Evolutionary conservation across 2,888 invertebrate species (phyloP).

Genomic region (Epistrophe grossulariae): DNA sequence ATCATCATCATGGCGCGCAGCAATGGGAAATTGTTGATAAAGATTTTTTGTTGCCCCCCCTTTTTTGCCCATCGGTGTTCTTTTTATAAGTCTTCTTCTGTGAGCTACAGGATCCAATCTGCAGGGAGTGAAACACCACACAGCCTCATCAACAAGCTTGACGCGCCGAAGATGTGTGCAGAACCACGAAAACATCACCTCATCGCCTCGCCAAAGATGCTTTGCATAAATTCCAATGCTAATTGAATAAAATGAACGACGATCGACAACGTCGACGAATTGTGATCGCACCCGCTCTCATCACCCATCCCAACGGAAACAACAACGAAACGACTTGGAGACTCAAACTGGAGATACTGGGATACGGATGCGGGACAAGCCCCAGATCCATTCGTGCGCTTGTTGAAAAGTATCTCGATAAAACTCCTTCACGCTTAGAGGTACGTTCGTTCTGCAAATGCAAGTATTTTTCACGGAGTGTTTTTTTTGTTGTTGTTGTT

Average conservation of each 20-base stretch:
- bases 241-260: constrained; percentile 80
- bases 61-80: neutral
- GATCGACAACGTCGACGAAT: constrained; percentile 75
- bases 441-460: constrained; percentile 52
- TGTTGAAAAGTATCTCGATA: constrained; percentile 60
- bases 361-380: constrained; percentile 25
- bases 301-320: constrained; percentile 44
- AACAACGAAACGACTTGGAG: neutral
- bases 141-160: constrained; percentile 64
- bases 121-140: constrained; percentile 42
- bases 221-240: constrained; percentile 79
- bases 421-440: constrained; percentile 63
- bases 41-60: constrained; percentile 27
- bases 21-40: constrained; percentile 62
- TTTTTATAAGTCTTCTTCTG: neutral
- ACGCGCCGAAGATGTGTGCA: constrained; percentile 65
- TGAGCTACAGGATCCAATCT: neutral
- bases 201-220: constrained; percentile 67
- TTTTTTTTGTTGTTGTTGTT: neutral
- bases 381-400: constrained; percentile 46
- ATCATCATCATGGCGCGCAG: neutral
- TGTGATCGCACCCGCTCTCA: constrained; percentile 75
- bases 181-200: constrained; percentile 70
- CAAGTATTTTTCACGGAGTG: constrained; percentile 13
- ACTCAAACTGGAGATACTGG: neutral